Conservation (phyloP, 2,113 vertebrate genomes). For the Petaurus breviceps region DNA sequence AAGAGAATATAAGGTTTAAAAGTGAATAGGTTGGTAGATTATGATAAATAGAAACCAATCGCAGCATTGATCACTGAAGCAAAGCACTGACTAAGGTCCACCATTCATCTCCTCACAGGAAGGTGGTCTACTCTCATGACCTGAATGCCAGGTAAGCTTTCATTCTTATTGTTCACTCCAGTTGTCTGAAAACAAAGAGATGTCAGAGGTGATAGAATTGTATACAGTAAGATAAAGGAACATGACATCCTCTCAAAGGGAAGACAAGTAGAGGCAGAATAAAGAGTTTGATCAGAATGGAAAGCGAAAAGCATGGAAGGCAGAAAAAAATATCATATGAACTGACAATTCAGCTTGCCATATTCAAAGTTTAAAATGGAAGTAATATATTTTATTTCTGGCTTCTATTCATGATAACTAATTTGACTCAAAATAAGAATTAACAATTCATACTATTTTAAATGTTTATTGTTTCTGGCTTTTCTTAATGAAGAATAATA, state of each 20-base stretch:
- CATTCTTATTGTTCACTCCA: neutral
- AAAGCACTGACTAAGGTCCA: neutral
- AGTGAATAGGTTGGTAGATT: slow-evolving; percentile 8
- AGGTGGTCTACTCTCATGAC: neutral
- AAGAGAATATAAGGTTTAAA: slow-evolving; percentile 34
- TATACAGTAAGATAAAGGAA: neutral
- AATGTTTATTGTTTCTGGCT: neutral
- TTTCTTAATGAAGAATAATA: neutral
- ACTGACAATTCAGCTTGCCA: neutral
- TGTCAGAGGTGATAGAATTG: neutral
- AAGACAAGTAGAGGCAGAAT: neutral
- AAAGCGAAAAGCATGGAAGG: neutral
- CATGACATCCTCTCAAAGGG: neutral
- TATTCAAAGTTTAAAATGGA: neutral
- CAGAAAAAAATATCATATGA: slow-evolving; percentile 4
- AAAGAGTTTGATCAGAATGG: slow-evolving; percentile 5
- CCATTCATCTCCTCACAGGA: neutral
- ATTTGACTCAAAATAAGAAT: neutral
- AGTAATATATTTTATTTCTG: neutral
- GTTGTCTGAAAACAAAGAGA: neutral
- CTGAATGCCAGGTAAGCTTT: slow-evolving; percentile 12
- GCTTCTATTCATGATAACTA: neutral
- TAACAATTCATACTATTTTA: neutral
- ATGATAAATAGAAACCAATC: neutral
- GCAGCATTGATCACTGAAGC: neutral